phyloP scores from a whole-genome alignment of 1,140 invertebrate species.

The Spodoptera litura region DNA sequence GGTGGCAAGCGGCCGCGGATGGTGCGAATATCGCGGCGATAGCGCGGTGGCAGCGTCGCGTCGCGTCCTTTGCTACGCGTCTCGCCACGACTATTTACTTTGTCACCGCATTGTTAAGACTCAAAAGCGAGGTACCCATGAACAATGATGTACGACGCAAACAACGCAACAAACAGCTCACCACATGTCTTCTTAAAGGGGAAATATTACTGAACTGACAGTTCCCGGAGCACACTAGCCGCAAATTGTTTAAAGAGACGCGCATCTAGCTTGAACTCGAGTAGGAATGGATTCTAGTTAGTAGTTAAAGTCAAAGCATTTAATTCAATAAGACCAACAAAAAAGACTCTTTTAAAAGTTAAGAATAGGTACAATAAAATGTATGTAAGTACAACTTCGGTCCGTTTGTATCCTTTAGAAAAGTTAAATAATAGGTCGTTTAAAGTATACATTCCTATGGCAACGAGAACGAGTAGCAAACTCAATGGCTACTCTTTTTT shows the following conservation, averaged over 20 bases:
- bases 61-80: neutral
- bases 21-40: neutral
- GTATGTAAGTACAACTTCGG: too few species aligned
- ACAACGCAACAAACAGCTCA: constrained; percentile 21
- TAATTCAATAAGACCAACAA: too few species aligned
- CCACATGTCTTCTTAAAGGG: constrained; percentile 15
- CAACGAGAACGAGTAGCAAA: too few species aligned
- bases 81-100: constrained; percentile 16
- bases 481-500: too few species aligned
- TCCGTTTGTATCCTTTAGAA: too few species aligned
- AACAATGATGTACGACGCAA: constrained; percentile 26
- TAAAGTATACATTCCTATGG: too few species aligned
- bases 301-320: too few species aligned
- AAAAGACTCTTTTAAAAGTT: too few species aligned
- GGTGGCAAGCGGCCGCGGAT: neutral
- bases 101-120: constrained; percentile 35
- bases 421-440: too few species aligned
- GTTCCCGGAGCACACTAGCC: constrained; percentile 2
- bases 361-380: too few species aligned
- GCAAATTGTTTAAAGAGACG: neutral
- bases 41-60: neutral
- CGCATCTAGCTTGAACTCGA: too few species aligned
- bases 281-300: too few species aligned
- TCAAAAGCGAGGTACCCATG: constrained; percentile 23
- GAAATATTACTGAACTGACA: constrained; percentile 18